Base-by-base conservation (phyloP, 1,140 invertebrate species). In the Macrosteles quadrilineatus region DNA sequence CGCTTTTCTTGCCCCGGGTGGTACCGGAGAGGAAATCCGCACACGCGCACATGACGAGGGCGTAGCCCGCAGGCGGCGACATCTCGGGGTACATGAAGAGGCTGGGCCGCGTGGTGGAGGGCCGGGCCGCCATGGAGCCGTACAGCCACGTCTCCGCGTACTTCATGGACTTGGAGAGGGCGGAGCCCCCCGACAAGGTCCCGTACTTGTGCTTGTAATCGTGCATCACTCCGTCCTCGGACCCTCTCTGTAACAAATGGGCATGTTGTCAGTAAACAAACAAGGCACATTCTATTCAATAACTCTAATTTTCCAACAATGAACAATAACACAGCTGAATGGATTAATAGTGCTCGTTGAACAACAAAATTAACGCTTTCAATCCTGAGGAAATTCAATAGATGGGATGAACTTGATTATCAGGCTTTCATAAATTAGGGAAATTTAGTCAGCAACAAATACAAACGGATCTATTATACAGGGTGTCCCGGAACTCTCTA, bases 101-200 rank as follows among this genome's bases (percentile, higher is more conserved):
- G 55, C 71, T 63, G 31, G 70, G 57, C 32, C 55, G 14, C 3
- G 29, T 43, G 3, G 67, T 75, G 73, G 73, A 23, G 59, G 77
- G 25, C 74, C 74, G 17, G 67, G 29, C 77, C 76, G 66, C 85
- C 0, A 91, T 86, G 2, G 90, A 90, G 68, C 90, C 89, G 74
- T 93, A 93, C 1, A 93, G 83, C 91, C 91, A 93, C 31, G 90
- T 89, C 73, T 93, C 91, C 0, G 88, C 89, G 80, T 92, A 92
- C 73, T 91, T 88, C 90, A 93, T 93, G 76, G 90, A 91, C 78
- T 90, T 89, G 45, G 88, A 89, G 69, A 92, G 78, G 3, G 87
- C 81, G 71, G 83, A 86, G 17, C 84, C 82, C 19, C 81, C 81
- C 59, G 81, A 82, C 73, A 83, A 80, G 32, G 76, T 76, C n/a